Conservation (phyloP, 2,113 vertebrate species). For the Pterocles gutturalis region DNA sequence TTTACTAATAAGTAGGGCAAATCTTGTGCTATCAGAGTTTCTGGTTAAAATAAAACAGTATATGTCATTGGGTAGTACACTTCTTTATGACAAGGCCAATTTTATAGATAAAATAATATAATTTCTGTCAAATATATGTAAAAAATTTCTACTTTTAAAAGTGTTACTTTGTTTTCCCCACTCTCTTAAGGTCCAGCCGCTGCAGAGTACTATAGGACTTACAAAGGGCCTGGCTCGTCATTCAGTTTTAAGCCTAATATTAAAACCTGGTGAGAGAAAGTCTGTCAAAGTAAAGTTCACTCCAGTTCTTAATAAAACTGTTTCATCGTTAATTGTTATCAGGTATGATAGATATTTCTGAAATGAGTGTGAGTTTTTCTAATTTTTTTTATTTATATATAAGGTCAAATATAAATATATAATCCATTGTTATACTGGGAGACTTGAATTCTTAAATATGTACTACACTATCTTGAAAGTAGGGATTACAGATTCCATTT, state of each 20-base stretch:
- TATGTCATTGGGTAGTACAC: background rate
- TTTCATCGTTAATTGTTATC: conserved; percentile 92
- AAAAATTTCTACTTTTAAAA: background rate
- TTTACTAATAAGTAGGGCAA: background rate
- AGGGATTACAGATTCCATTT: background rate
- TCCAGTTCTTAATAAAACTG: conserved; percentile 89
- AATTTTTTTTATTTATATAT: background rate
- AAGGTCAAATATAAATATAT: background rate
- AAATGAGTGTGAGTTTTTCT: background rate
- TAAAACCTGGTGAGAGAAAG: conserved; percentile 92
- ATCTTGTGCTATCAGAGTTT: background rate
- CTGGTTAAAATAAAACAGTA: background rate
- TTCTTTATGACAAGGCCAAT: background rate
- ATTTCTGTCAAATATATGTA: background rate
- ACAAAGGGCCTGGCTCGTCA: conserved; percentile 83
- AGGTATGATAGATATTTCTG: conserved; percentile 83
- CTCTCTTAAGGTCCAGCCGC: conserved; percentile 80
- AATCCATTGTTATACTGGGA: background rate
- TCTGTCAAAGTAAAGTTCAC: conserved; percentile 90
- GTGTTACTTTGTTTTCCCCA: background rate
- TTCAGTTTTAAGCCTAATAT: conserved; percentile 87
- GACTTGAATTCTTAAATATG: background rate
- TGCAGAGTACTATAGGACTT: conserved; percentile 84
- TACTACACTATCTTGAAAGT: background rate
- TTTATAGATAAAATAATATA: background rate